Evolutionary conservation across 2,888 invertebrate genomes (phyloP).

Genomic region (Monopis laevigella): DNA sequence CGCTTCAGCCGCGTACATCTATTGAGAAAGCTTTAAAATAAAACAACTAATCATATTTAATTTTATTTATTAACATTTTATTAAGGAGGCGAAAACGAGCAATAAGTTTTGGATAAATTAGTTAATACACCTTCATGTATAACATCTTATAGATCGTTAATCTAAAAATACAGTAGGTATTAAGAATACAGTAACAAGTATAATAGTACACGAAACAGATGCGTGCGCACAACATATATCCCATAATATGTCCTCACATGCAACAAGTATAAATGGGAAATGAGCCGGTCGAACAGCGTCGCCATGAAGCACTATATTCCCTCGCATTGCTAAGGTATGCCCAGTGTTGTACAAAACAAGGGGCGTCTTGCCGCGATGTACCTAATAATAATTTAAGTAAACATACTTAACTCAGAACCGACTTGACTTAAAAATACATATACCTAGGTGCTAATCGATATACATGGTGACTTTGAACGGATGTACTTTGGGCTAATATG

Average conservation of each 20-base stretch:
- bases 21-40: constrained; percentile 22
- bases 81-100: constrained; percentile 67
- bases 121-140: constrained; percentile 59
- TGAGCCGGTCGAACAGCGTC: constrained; percentile 10
- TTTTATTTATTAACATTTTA: constrained; percentile 65
- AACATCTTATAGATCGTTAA: constrained; percentile 58
- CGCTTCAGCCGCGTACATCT: constrained; percentile 11
- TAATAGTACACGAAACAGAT: constrained; percentile 43
- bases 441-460: too few relatives aligned
- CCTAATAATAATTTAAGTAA: too few relatives aligned
- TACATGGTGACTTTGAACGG: too few relatives aligned
- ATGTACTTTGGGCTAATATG: too few relatives aligned
- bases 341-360: too few relatives aligned
- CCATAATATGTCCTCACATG: constrained; percentile 4
- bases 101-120: constrained; percentile 62
- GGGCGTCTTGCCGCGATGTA: too few relatives aligned
- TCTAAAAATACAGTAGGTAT: constrained; percentile 55
- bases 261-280: constrained; percentile 13
- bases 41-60: constrained; percentile 40
- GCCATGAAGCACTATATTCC: constrained; percentile 13
- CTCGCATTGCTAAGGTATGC: constrained; percentile 25
- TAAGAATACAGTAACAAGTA: constrained; percentile 65
- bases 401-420: too few relatives aligned
- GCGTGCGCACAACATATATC: constrained; percentile 27
- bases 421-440: too few relatives aligned